Evolutionary conservation across 2,797 vertebrate species (phyloP).

Genomic region (Sphaeramia orbicularis): DNA sequence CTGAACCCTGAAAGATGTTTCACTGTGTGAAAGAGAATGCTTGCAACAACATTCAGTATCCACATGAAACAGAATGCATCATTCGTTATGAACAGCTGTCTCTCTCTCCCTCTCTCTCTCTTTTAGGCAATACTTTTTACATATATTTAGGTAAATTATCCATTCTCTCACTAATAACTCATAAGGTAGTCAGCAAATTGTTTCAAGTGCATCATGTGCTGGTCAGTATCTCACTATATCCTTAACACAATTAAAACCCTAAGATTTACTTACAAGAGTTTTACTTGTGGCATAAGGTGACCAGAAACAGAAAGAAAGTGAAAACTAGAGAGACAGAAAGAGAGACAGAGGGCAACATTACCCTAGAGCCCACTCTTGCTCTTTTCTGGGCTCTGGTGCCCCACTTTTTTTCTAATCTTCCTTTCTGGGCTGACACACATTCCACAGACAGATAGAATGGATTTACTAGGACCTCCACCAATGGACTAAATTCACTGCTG

Average conservation of each 20-base stretch:
- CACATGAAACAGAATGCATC: slow-evolving; percentile 2
- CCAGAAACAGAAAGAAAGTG: slow-evolving; percentile 18
- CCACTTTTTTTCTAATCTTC: slow-evolving; percentile 76
- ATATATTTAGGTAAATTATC: too few relatives aligned
- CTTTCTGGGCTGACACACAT: slow-evolving; percentile 78
- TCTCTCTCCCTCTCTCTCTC: too few relatives aligned
- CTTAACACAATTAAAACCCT: slow-evolving; percentile 25
- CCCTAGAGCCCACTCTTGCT: slow-evolving; percentile 64
- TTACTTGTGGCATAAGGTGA: slow-evolving; percentile 46
- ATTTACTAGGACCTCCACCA: slow-evolving; percentile 55
- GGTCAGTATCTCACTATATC: slow-evolving; percentile 14
- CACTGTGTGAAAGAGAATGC: neutral
- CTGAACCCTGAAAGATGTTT: slow-evolving; percentile 6
- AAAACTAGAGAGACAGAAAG: slow-evolving; percentile 5
- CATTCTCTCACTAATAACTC: too few relatives aligned
- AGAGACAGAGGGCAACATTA: slow-evolving; percentile 33
- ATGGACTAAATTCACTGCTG: slow-evolving; percentile 39
- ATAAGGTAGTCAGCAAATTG: too few relatives aligned
- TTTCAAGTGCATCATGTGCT: neutral
- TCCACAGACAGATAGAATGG: slow-evolving; percentile 56
- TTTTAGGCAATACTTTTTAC: too few relatives aligned
- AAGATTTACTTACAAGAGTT: slow-evolving; percentile 12
- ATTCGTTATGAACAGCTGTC: neutral
- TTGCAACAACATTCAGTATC: neutral
- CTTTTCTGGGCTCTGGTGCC: slow-evolving; percentile 71